Conservation (phyloP, 1,140 invertebrate genomes). For the Thereuonema tuberculata region DNA sequence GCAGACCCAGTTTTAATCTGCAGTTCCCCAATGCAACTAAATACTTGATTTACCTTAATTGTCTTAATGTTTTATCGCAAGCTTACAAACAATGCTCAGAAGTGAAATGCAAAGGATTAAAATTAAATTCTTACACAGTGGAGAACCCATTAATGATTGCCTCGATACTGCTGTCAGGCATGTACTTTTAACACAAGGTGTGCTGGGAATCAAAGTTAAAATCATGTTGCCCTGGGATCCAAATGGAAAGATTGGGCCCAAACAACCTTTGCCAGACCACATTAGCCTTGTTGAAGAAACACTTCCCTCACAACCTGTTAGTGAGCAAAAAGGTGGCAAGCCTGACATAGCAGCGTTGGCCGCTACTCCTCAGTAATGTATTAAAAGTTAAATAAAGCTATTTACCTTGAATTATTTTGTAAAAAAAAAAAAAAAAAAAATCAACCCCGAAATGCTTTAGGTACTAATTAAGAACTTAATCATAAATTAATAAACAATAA, state of each 20-base stretch:
- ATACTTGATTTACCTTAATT: too few relatives aligned
- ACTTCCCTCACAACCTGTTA: constrained; percentile 21
- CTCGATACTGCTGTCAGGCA: constrained; percentile 96
- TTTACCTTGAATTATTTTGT: too few relatives aligned
- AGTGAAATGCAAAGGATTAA: too few relatives aligned
- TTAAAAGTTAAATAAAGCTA: too few relatives aligned
- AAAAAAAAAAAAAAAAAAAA: too few relatives aligned
- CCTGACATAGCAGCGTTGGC: constrained; percentile 16
- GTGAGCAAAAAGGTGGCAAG: constrained; percentile 24
- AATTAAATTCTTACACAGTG: constrained; percentile 99
- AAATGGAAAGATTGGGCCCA: constrained; percentile 91
- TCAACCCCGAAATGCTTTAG: too few relatives aligned
- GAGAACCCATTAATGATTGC: constrained; percentile 96
- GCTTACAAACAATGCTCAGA: too few relatives aligned
- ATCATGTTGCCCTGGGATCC: constrained; percentile 99
- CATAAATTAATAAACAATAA: too few relatives aligned
- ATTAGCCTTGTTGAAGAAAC: constrained; percentile 68
- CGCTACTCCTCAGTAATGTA: constrained; percentile 8
- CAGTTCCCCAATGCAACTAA: too few relatives aligned
- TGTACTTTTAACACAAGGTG: constrained; percentile 90
- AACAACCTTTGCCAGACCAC: constrained; percentile 91
- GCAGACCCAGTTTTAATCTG: too few relatives aligned
- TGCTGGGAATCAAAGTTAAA: constrained; percentile 89
- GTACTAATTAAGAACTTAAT: too few relatives aligned
- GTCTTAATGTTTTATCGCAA: too few relatives aligned